Evolutionary conservation across 1,140 invertebrate species (phyloP).

Genomic region (Adoxophyes honmai): DNA sequence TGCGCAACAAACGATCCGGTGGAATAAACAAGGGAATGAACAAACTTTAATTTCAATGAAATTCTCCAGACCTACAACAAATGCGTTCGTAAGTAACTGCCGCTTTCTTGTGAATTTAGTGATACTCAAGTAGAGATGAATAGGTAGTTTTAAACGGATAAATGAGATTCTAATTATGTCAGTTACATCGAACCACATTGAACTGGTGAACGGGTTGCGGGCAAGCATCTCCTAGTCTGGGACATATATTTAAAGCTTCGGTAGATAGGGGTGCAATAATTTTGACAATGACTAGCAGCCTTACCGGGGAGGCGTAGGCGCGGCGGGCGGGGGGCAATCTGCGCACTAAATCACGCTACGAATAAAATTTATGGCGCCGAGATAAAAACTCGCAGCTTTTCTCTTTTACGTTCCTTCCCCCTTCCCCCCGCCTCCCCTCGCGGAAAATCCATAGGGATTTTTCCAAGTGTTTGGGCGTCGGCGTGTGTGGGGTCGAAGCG

Average conservation of each 20-base stretch:
- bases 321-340: conserved; percentile 73
- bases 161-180: no score
- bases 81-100: neutral
- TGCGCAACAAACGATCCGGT: conserved; percentile 49
- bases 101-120: no score
- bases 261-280: conserved; percentile 77
- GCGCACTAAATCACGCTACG: conserved; percentile 79
- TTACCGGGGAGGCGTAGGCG: conserved; percentile 72
- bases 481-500: conserved; percentile 69
- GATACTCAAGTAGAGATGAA: neutral
- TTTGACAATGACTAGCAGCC: conserved; percentile 76
- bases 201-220: conserved; percentile 49
- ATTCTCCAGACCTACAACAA: conserved; percentile 14
- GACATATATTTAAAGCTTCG: conserved; percentile 76
- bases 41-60: conserved; percentile 28
- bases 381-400: conserved; percentile 80
- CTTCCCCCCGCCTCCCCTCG: conserved; percentile 42
- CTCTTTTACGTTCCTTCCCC: conserved; percentile 77
- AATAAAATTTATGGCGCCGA: conserved; percentile 79
- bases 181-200: no score
- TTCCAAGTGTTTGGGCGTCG: conserved; percentile 73
- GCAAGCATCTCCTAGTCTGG: conserved; percentile 61
- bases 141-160: no score
- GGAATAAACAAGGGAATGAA: conserved; percentile 39
- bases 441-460: conserved; percentile 77